Base-by-base conservation (phyloP, 2,797 vertebrate species). In the Chromobotia macracanthus region DNA sequence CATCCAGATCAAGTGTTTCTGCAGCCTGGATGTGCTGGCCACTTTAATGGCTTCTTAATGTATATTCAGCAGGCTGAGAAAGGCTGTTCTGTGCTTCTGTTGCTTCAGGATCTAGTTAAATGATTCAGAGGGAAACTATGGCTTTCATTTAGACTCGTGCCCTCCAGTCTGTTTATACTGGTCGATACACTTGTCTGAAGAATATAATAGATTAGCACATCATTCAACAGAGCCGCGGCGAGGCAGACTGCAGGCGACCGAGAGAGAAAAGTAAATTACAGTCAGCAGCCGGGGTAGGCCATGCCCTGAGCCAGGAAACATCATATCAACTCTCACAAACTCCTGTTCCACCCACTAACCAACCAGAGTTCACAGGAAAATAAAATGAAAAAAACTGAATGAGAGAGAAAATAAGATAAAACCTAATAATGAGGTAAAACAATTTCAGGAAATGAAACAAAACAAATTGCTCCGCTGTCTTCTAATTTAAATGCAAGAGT, bases 171-270 rank as follows among this genome's bases (percentile, higher is more conserved):
- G 94, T 95, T 96, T 96, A 95, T 95, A 95, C 92, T 95, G 94
- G 95, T 96, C 94, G 95, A 95, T 96, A 95, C 94, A 96, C 93
- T 95, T 96, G 95, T 95, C 95, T 96, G 93, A 95, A 94, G 95
- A 95, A 95, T 95, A 95, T 95, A 95, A 96, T 95, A 94, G 94
- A 96, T 96, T 96, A 95, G 94, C 93, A 95, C 94, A 95, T 95
- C 95, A 95, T 95, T 96, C 94, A 95, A 92, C 93, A 93, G 93
- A 93, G 84, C 94, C 41, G 93, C 93, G 91, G 93, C 89, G 90
- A 94, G 94, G 93, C 90, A 94, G 90, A 93, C 95, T 94, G 88
- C 92, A 92, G 94, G 95, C 93, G 89, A 95, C 91, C 93, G 92
- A 93, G 55, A 82, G 93, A 93, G 91, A 93, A 95, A 95, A 95